Percentiles rank a stretch among this genome's conserved stretches.
Conservation (phyloP, 1,140 invertebrate species). For the roundworm (Caenorhabditis elegans) region WBcel235 BX284606.5:10948501-10949000, state of each 20-base stretch:
- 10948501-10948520: too few species aligned
- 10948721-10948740: neutral
- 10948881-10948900: slow-evolving; percentile 20
- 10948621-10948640: slow-evolving; percentile 46
- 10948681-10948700: too few species aligned
- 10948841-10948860: slow-evolving; percentile 19
- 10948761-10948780: neutral
- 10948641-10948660: slow-evolving; percentile 47
- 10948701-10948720: neutral
- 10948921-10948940: slow-evolving; percentile 28
- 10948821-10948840: neutral
- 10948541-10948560: too few species aligned
- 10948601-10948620: slow-evolving; percentile 52
- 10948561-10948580: too few species aligned
- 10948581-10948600: slow-evolving; percentile 46
- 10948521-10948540: too few species aligned
- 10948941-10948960: slow-evolving; percentile 23
- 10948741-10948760: neutral
- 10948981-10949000: slow-evolving; percentile 12
- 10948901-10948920: slow-evolving; percentile 23
- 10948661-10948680: slow-evolving; percentile 43
- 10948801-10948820: neutral
- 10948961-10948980: slow-evolving; percentile 21
- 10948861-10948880: slow-evolving; percentile 22
- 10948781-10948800: too few species aligned